These are phyloP conservation scores for Amphipyra tragopoginis DNA, from an alignment of 2,888 invertebrate species.

Conservation along the genomic window DNA sequence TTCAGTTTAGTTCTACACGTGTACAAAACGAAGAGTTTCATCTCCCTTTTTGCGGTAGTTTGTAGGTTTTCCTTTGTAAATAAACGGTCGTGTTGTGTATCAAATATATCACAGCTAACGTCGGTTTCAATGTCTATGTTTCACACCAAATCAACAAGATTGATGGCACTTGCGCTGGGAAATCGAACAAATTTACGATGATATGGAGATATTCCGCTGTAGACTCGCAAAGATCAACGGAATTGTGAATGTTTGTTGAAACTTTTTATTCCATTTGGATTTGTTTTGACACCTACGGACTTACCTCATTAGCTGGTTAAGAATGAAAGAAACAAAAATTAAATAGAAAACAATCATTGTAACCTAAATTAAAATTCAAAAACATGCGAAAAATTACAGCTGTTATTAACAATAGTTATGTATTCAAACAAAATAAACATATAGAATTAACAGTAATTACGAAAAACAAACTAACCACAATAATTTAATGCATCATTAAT, in stretches of 20 bases:
- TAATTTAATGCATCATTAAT: neutral
- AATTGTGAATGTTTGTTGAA: neutral
- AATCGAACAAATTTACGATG: slow-evolving; percentile 31
- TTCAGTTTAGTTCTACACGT: neutral
- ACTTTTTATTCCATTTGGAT: neutral
- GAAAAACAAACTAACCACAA: neutral
- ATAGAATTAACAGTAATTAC: neutral
- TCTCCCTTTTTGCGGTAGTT: slow-evolving; percentile 16
- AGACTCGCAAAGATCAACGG: slow-evolving; percentile 6
- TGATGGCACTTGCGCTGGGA: slow-evolving; percentile 42
- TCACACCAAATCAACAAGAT: slow-evolving; percentile 56
- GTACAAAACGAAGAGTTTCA: neutral
- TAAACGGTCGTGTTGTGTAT: slow-evolving; percentile 28
- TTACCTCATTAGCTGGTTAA: neutral
- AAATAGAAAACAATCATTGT: neutral
- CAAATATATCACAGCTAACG: slow-evolving; percentile 35
- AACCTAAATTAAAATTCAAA: too few species aligned
- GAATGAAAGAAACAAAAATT: neutral
- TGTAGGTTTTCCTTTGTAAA: slow-evolving; percentile 31
- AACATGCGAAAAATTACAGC: neutral
- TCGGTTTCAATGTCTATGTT: slow-evolving; percentile 49
- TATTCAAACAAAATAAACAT: neutral
- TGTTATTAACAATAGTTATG: neutral
- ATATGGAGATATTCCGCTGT: slow-evolving; percentile 29
- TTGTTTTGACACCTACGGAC: neutral